Evolutionary conservation across 2,888 invertebrate species (phyloP).

Genomic region (Cremastobaeus sp.): DNA sequence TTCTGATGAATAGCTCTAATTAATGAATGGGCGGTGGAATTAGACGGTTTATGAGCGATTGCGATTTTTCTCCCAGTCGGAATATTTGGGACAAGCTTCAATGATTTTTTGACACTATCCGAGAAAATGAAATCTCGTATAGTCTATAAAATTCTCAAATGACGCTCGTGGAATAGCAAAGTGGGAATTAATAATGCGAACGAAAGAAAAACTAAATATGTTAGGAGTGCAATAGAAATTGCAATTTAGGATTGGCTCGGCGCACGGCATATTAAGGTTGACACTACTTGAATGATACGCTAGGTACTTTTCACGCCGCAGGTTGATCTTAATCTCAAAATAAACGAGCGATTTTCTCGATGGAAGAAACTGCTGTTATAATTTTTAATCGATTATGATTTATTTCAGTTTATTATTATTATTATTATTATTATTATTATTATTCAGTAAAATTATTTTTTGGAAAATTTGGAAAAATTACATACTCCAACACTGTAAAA

Average conservation of each 20-base stretch:
- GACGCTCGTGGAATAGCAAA: too few species aligned
- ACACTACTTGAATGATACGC: constrained; percentile 36
- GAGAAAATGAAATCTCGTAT: too few species aligned
- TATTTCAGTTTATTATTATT: background rate
- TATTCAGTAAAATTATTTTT: background rate
- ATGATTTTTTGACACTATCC: too few species aligned
- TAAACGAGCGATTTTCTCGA: constrained; percentile 20
- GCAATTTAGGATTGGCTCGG: constrained; percentile 12
- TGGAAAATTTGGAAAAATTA: too few species aligned
- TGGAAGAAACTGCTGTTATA: constrained; percentile 13
- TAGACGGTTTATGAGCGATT: too few species aligned
- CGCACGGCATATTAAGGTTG: constrained; percentile 25
- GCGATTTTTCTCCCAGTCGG: too few species aligned
- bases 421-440: background rate
- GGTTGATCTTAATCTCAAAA: constrained; percentile 27
- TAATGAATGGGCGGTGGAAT: constrained; percentile 20
- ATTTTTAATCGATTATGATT: too few species aligned
- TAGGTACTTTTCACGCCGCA: constrained; percentile 28
- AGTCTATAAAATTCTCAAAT: too few species aligned
- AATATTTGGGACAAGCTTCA: too few species aligned
- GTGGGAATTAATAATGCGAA: constrained; percentile 1
- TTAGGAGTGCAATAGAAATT: constrained; percentile 36
- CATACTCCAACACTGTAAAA: too few species aligned
- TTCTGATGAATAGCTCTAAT: constrained; percentile 4
- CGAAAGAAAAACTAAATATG: constrained; percentile 12